Percentiles rank a stretch among this genome's conserved stretches.
Conservation (phyloP, 2,888 invertebrate genomes). For the Osmoderma eremita region DNA sequence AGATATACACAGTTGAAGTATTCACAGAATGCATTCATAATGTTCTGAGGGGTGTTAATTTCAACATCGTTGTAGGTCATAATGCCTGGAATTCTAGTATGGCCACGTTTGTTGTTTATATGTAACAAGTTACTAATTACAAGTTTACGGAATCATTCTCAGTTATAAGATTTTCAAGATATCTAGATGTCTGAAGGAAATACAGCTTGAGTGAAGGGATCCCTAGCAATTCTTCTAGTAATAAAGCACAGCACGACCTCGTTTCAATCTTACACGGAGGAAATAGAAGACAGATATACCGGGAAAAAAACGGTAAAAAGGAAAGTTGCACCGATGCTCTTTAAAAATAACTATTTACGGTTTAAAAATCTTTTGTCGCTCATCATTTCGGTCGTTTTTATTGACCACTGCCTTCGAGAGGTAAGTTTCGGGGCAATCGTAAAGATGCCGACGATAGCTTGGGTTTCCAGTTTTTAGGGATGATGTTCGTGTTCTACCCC, state of each 20-base stretch:
- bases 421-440: constrained; percentile 14
- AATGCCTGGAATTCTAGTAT: too few relatives aligned
- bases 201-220: too few relatives aligned
- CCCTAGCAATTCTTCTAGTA: too few relatives aligned
- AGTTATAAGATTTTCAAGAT: too few relatives aligned
- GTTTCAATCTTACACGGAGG: not conserved
- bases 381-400: constrained; percentile 23
- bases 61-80: too few relatives aligned
- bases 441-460: constrained; percentile 12
- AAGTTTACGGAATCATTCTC: too few relatives aligned
- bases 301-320: constrained; percentile 15
- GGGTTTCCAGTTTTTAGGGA: constrained; percentile 26
- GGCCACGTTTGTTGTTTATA: too few relatives aligned
- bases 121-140: too few relatives aligned
- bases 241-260: constrained; percentile 18
- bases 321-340: constrained; percentile 40
- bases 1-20: too few relatives aligned
- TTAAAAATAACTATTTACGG: constrained; percentile 28
- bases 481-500: constrained; percentile 19
- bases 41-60: too few relatives aligned
- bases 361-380: constrained; percentile 15
- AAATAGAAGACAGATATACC: constrained; percentile 9
- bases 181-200: too few relatives aligned
- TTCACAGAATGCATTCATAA: too few relatives aligned
- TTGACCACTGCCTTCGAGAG: constrained; percentile 13